Evolutionary conservation across 2,797 vertebrate species (phyloP), one percentile per base, ranked within the genome.

Genomic region (Cyprinella venusta): DNA sequence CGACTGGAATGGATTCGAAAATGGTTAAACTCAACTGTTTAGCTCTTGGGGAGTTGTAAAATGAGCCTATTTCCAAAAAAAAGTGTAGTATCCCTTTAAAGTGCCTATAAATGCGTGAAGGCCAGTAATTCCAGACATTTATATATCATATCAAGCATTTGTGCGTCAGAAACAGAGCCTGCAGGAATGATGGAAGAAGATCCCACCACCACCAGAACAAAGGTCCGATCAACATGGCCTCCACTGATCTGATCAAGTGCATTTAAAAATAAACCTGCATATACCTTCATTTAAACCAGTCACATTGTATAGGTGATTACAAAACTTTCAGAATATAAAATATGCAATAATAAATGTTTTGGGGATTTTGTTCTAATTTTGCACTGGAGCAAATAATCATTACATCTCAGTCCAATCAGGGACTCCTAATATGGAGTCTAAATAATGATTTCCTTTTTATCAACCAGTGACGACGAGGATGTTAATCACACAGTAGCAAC

Each of bases 181-280:
- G 10, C 1, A 54, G 48, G 9, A 21, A 45, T 0, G 71, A 54
- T 18, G 76, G 50, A 59, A 76, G 80, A 50, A 69, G 54, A 9
- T 26, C 76, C 63, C 76, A 50, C 10, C 76, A 10, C 24, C 59
- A 36, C 4, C 61, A 67, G 61, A 65, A n/a, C 30, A n/a, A 56
- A n/a, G 4, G 9, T 24, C 21, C 1, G 12, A 36, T 64, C 26
- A 48, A 21, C 87, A 83, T 86, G 83, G 84, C 81, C 85, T 87
- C 74, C 87, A 77, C 89, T 89, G 92, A 93, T 92, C 93, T 94
- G 88, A 75, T 88, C 76, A 64, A 85, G 82, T 86, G 87, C 56
- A 26, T 42, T 50, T 63, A 87, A 83, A 89, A 86, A 79, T 88
- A 88, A 86, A 63, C 38, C 80, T 81, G 85, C 74, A n/a, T 83